Conservation (phyloP, 37 sponge, comb jelly and placozoan species). For the Agelas oroides region DNA sequence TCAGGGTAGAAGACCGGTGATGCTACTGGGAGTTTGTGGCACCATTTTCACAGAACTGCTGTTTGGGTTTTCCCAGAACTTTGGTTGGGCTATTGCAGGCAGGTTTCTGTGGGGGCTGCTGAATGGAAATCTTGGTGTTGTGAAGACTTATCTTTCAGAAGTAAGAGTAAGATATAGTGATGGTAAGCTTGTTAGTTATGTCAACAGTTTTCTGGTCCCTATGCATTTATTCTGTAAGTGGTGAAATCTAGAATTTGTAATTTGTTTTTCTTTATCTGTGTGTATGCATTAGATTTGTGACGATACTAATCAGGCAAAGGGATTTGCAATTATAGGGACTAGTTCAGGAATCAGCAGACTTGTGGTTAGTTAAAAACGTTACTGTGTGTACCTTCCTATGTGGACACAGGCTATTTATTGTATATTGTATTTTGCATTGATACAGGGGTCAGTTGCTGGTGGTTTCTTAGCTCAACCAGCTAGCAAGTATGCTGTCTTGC, state of each 20-base stretch:
- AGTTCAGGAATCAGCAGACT: constrained; percentile 69
- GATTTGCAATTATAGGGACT: constrained; percentile 69
- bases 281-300: constrained; percentile 85
- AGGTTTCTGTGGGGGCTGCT: constrained; percentile 90
- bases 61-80: constrained; percentile 87
- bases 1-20: constrained; percentile 72
- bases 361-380: constrained; percentile 40
- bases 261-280: no score
- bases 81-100: constrained; percentile 80
- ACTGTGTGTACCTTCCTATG: no score
- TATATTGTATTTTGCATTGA: neutral
- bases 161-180: constrained; percentile 18
- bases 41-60: constrained; percentile 56
- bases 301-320: constrained; percentile 89
- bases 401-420: no score
- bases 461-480: constrained; percentile 92
- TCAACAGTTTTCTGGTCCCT: no score
- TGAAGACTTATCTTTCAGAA: constrained; percentile 90
- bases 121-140: constrained; percentile 87
- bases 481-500: constrained; percentile 65
- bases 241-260: no score
- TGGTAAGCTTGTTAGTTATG: no score
- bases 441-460: constrained; percentile 79
- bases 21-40: constrained; percentile 73
- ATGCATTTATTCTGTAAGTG: no score